Base-by-base conservation (phyloP, 2,888 invertebrate species). In the Cephus sareptanus region DNA sequence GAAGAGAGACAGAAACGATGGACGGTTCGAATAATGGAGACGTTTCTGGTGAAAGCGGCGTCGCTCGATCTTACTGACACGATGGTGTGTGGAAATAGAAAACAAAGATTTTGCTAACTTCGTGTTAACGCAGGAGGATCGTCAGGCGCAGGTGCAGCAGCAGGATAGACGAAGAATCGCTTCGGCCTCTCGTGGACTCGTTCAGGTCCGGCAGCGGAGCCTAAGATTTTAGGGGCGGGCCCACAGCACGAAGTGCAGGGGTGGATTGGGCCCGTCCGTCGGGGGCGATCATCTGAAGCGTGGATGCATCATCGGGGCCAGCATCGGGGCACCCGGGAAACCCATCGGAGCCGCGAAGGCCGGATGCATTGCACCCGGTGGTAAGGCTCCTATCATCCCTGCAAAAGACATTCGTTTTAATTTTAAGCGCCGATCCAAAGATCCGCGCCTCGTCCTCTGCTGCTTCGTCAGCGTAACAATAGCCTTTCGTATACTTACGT, bases 261-360 rank as follows among this genome's bases (percentile, higher is more conserved):
- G 91, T 91, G 92, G 91, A 90, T 89, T 92, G 92, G 90, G 90
- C 91, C 92, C 93, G 92, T 92, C 92, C 90, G 91, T 90, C 82
- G 92, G 92, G 90, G 94, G 94, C 92, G 95, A 95, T 96, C 96
- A 97, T 94, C 97, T 96, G 94, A 94, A 97, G 92, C 97, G 95
- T 86, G 96, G 97, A 92, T 96, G 96, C 96, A 97, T 96, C 94
- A 95, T 94, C 82, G 93, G 94, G 85, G 94, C 92, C 89, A 93
- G 89, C 91, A 92, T 92, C 81, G 92, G 92, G 84, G 90, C 92
- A 83, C 93, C 93, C 79, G 92, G 93, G 88, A 93, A 93, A 80
- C 92, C 92, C 91, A 92, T 92, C 84, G 93, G 93, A 85, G 91
- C 88, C 86, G 92, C 92, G 88, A 91, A 92, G 83, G 92, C 92